Base-by-base conservation (phyloP, 1,140 invertebrate species). In the Drosophila ironensis region DNA sequence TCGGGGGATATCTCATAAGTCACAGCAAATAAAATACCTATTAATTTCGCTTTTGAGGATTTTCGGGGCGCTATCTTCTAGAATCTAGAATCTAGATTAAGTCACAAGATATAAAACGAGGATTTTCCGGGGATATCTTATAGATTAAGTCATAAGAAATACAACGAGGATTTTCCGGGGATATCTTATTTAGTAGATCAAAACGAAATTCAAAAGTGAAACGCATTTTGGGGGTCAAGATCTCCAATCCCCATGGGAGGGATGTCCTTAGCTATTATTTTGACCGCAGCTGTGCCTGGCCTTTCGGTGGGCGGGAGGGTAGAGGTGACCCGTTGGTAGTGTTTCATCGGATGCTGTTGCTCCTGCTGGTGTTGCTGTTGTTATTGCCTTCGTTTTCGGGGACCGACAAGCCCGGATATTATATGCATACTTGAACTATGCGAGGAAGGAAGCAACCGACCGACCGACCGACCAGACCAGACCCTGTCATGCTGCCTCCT, bases 341-440 rank as follows among this genome's bases (percentile, higher is more conserved):
- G 37, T 53, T 66, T 45, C 53, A 40, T 69, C 70, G 64, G 72
- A 48, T 71, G 72, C 47, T 74, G 33, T 16, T 38, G 11, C 37
- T 38, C 33, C 19, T 53, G 30, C 7, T 41, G 25, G 28, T 80
- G 51, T 38, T 81, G 73, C 48, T 68, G 54, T 72, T 80, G 77
- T 57, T 24, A 20, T 50, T 37, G 47, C 33, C 33, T 50, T 60
- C 56, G 72, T 74, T 82, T 82, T 86, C 69, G 59, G 78, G 80
- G 41, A 74, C 54, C 74, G 80, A 84, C 69, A 56, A 64, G 61
- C 80, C 80, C 80, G 80, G 80, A 84, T 86, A 84, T 84, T 84
- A 84, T 84, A 84, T 84, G 80, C 80, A 84, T 84, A 86, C 80
- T 84, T 84, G 80, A 84, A 86, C 80, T 80, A 84, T 84, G 80